Conservation (phyloP, 1,140 invertebrate species). For the Ips nitidus region DNA sequence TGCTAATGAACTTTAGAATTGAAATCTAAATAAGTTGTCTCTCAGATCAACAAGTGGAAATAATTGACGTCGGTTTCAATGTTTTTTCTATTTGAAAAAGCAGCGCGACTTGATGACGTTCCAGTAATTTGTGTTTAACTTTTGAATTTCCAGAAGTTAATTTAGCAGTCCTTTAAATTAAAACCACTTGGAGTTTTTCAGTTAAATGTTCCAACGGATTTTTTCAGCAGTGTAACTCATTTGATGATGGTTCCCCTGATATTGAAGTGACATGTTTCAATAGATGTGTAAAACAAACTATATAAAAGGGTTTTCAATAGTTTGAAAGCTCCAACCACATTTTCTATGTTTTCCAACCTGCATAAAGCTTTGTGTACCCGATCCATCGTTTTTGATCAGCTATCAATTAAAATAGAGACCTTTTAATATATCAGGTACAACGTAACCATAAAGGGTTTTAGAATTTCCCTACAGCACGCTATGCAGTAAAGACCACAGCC, state of each 20-base stretch:
- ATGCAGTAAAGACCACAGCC: not conserved
- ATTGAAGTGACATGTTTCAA: no score
- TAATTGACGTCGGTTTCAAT: conserved; percentile 13
- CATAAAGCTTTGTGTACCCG: no score
- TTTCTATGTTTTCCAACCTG: no score
- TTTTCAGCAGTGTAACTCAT: not conserved
- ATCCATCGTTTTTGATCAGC: no score
- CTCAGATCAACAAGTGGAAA: conserved; percentile 18
- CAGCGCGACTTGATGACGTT: conserved; percentile 1
- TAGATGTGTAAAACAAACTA: no score
- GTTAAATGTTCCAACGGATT: not conserved
- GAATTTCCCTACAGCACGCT: not conserved
- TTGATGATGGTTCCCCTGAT: not conserved
- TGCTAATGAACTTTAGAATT: conserved; percentile 26
- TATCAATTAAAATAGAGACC: no score
- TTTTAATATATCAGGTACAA: no score
- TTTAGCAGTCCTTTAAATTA: not conserved
- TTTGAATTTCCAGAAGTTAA: not conserved
- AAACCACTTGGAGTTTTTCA: not conserved
- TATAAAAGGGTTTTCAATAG: no score
- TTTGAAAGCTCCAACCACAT: no score
- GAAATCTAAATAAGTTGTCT: conserved; percentile 19
- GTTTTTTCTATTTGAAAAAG: not conserved
- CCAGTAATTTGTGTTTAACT: not conserved
- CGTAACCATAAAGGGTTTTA: not conserved